Percentiles rank a stretch among this genome's conserved stretches.
These are phyloP conservation scores for Ctena decussata DNA, from an alignment of 2,888 invertebrate genomes.

Conservation along the genomic window DNA sequence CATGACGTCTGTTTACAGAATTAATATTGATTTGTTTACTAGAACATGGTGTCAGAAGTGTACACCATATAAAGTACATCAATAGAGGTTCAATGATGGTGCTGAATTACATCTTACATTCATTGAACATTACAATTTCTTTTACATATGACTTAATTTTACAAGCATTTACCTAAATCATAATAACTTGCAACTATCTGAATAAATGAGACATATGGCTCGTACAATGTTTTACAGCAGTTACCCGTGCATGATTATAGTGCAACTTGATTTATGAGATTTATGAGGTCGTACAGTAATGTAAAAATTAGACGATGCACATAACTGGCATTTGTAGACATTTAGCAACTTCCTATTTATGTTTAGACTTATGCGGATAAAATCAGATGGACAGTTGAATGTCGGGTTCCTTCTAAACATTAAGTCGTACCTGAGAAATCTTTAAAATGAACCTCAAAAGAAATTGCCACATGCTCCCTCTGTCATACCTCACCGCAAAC, in stretches of 20 bases:
- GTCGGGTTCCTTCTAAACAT: neutral
- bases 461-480: neutral
- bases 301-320: neutral
- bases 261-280: neutral
- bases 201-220: neutral
- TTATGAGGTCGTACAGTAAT: neutral
- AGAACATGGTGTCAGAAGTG: neutral
- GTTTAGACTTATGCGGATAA: neutral
- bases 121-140: neutral
- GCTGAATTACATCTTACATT: neutral
- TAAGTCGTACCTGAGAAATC: too few species aligned
- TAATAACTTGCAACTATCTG: neutral
- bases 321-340: too few species aligned
- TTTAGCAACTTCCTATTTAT: neutral
- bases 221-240: too few species aligned
- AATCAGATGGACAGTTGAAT: neutral
- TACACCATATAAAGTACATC: neutral
- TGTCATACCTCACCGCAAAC: neutral
- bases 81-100: neutral
- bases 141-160: neutral
- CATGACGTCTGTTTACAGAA: neutral
- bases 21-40: neutral
- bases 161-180: neutral
- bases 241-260: neutral
- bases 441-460: too few species aligned